Percentiles rank a stretch among this genome's conserved stretches.
phyloP scores from a whole-genome alignment of 1,140 invertebrate species.

The Atopsyche davidsoni region DNA sequence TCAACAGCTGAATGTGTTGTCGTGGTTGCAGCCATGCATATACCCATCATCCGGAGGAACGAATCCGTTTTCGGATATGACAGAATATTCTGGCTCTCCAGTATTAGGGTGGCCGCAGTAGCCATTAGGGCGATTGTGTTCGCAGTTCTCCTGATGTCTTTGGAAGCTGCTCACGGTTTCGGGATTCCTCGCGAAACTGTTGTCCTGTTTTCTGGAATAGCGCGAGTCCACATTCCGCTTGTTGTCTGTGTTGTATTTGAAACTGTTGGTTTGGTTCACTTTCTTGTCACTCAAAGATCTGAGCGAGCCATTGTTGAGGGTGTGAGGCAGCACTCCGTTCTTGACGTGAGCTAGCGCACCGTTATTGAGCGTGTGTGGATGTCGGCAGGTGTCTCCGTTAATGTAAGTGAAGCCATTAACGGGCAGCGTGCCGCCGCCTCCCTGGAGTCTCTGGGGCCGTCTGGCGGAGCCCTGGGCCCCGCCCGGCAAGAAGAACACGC shows the following conservation, averaged over 20 bases:
- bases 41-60: conserved; percentile 36
- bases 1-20: conserved; percentile 50
- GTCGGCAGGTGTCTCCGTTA: conserved; percentile 54
- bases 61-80: conserved; percentile 43
- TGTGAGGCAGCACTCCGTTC: conserved; percentile 28
- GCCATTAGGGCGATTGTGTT: conserved; percentile 31
- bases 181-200: conserved; percentile 42
- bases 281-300: conserved; percentile 43
- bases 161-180: conserved; percentile 42
- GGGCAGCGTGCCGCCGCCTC: conserved; percentile 58
- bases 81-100: conserved; percentile 46
- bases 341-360: conserved; percentile 40
- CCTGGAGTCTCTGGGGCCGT: conserved; percentile 48
- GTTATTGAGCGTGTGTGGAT: conserved; percentile 46
- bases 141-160: conserved; percentile 32
- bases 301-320: conserved; percentile 43
- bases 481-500: conserved; percentile 59
- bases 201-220: conserved; percentile 45
- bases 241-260: conserved; percentile 43
- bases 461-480: conserved; percentile 46
- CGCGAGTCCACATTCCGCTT: conserved; percentile 44
- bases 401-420: conserved; percentile 71
- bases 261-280: conserved; percentile 39
- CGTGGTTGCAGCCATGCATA: conserved; percentile 42
- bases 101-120: conserved; percentile 31